Evolutionary conservation across 2,113 vertebrate species (phyloP), one percentile per base, ranked within the genome.

Genomic region (Bucco capensis): DNA sequence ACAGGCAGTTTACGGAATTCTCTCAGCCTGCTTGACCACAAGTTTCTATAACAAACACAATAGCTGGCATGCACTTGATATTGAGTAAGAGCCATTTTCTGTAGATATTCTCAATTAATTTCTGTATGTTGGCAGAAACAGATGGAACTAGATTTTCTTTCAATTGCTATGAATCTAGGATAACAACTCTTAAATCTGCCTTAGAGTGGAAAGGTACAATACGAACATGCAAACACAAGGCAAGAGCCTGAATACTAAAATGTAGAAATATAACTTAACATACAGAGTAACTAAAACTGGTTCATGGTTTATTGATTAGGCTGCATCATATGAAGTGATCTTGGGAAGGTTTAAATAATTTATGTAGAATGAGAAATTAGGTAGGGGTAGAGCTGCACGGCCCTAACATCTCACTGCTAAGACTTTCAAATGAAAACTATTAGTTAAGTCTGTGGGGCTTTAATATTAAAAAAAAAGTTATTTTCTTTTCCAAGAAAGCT

Each of bases 101-200:
- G 89, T 93, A 94, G 89, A 85, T 94, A 92, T 83, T 92, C 87
- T 96, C 71, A 89, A 93, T 96, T 89, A 92, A 79, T 85, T 96
- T 94, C 96, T 83, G 64, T 88, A 85, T 89, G 86, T 70, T 96
- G 86, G 83, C 86, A 92, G 86, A 95, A 95, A 96, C 81, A 96
- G 92, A 96, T 94, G 89, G 81, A 90, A 94, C 74, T 74, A 90
- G 89, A 94, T 96, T 96, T 96, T 90, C 92, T 85, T 89, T 70
- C 71, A 93, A 93, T 94, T 96, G 89, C 58, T 90, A 2, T 85
- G 62, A 93, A 81, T 84, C 83, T 95, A 89, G 77, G 67, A 76
- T 90, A 94, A 92, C 92, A 93, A 47, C 54, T 70, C 54, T 56
- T 79, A 95, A 92, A 83, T 94, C 78, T 92, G 83, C 67, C 47